Evolutionary conservation across 2,888 invertebrate species (phyloP).

Genomic region (Loripinus fragilis): DNA sequence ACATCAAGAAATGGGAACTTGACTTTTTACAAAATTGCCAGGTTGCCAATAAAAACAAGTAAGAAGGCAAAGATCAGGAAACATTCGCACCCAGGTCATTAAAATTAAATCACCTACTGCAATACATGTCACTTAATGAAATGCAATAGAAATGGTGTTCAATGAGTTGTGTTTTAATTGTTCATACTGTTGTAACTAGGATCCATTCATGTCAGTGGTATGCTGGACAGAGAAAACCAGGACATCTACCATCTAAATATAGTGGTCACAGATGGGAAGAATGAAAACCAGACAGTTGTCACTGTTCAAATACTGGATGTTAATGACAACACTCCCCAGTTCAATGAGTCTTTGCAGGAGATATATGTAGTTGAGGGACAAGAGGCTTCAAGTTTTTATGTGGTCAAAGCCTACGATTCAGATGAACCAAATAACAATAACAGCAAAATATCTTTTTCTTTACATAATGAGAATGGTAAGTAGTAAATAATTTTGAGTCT

Average conservation of each 20-base stretch:
- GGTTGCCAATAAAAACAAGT: too few relatives aligned
- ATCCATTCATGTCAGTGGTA: constrained; percentile 33
- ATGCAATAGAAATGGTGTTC: too few relatives aligned
- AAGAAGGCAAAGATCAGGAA: too few relatives aligned
- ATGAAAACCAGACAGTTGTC: constrained; percentile 33
- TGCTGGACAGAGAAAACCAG: constrained; percentile 53
- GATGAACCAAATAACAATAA: constrained; percentile 32
- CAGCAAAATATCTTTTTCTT: constrained; percentile 21
- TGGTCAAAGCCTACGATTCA: constrained; percentile 24
- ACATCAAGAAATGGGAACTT: too few relatives aligned
- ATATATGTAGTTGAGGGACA: constrained; percentile 41
- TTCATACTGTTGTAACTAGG: too few relatives aligned
- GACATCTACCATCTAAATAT: constrained; percentile 40
- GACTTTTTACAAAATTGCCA: too few relatives aligned
- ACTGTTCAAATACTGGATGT: constrained; percentile 44
- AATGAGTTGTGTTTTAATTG: too few relatives aligned
- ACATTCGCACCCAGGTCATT: too few relatives aligned
- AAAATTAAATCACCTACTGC: too few relatives aligned
- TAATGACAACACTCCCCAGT: constrained; percentile 60
- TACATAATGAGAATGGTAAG: constrained; percentile 4
- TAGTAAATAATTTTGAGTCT: too few relatives aligned
- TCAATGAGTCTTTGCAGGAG: background rate
- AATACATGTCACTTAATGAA: too few relatives aligned
- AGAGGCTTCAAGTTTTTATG: background rate
- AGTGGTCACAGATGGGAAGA: constrained; percentile 37